Base-by-base conservation (phyloP, 2,797 vertebrate species). In the Poliocrania exsul region DNA sequence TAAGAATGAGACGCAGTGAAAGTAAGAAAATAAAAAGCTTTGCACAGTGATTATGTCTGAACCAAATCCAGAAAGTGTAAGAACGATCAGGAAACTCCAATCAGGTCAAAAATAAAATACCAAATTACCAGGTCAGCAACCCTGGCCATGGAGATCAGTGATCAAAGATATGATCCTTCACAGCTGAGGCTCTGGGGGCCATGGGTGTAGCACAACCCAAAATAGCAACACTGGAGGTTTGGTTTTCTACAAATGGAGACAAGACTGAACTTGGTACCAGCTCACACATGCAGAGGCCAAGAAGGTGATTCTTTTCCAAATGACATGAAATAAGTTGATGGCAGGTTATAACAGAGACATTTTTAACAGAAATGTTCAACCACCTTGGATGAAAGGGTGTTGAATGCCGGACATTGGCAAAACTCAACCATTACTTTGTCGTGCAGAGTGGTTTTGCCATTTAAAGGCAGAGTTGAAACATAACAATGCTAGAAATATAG, bases 11-110 rank as follows among this genome's bases (percentile, higher is more conserved):
- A 49, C 40, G 35, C 5, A 40, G 42, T 0, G 0, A 35, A 82
- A 92, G 37, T 66, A 80, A 82, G 51, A 90, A 83, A 91, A 90
- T 12, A n/a, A 14, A 81, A 75, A 74, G 53, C 50, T 65, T 33
- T 72, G 35, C 25, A 26, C 26, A 53, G 11, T 2, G 2, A 29
- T 81, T 81, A 65, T n/a, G 16, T 37, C 80, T 72, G 58, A 88
- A 44, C 2, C 9, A 67, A 69, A 64, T 20, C 38, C 70, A 88
- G 54, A 13, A 35, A 94, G 54, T 9, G 17, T 51, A 58, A 88
- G 69, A 81, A 89, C 0, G 0, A 83, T 16, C 69, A 72, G 47
- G 24, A 88, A 83, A 58, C 17, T 33, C 46, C 20, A 66, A 2
- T 8, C 13, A 37, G 31, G 38, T 78, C 19, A 88, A 69, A 90